Evolutionary conservation across 2,113 vertebrate species (phyloP).

Genomic region (Centropus unirufus): DNA sequence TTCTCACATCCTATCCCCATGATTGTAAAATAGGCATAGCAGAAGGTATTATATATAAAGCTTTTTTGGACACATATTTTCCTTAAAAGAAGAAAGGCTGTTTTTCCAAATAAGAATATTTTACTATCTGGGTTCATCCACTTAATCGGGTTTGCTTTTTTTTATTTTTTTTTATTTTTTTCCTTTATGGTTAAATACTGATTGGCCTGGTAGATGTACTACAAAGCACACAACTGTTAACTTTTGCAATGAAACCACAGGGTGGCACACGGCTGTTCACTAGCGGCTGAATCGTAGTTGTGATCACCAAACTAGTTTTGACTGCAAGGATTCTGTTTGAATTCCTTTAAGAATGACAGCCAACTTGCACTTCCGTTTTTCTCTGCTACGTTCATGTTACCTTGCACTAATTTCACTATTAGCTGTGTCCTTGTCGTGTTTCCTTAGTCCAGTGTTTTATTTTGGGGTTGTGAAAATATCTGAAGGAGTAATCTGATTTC

Average conservation of each 20-base stretch:
- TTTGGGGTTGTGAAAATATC: slow-evolving; percentile 29
- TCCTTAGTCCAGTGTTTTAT: slow-evolving; percentile 50
- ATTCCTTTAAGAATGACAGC: background rate
- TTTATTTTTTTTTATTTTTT: too few species aligned
- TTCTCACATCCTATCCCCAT: background rate
- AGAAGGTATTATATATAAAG: background rate
- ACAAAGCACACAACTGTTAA: background rate
- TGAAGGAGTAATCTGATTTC: background rate
- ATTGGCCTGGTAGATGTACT: background rate
- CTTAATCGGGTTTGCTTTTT: background rate
- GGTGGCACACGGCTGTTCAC: background rate
- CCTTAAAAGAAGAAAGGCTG: background rate
- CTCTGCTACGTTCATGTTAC: slow-evolving; percentile 10
- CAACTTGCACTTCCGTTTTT: slow-evolving; percentile 43
- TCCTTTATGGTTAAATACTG: background rate
- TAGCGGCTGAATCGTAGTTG: background rate
- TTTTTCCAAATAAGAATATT: background rate
- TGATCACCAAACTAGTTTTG: background rate
- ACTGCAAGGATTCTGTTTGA: background rate
- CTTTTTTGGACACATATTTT: background rate
- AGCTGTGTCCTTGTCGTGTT: background rate
- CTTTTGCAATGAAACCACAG: background rate
- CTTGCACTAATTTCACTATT: background rate
- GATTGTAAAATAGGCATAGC: background rate
- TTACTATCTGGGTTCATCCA: background rate